Conservation (phyloP, 2,888 invertebrate genomes). For the Aproaerema taeniolella region DNA sequence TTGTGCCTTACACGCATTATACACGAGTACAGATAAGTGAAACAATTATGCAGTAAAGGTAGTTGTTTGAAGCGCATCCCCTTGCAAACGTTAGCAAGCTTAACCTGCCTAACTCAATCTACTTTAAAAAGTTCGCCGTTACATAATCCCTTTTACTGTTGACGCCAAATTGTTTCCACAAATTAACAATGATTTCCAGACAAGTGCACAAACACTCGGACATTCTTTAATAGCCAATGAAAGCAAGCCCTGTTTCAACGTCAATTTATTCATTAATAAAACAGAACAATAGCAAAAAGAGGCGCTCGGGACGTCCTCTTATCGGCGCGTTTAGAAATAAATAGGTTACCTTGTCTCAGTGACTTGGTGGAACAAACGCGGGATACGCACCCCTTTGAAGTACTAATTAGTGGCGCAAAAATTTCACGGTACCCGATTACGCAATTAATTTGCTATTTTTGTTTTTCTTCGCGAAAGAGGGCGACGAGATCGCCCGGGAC, state of each 20-base stretch:
- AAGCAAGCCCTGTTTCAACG: slow-evolving; percentile 10
- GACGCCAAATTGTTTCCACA: not conserved
- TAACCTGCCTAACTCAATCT: slow-evolving; percentile 15
- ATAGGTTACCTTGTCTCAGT: slow-evolving; percentile 34
- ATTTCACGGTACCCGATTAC: slow-evolving; percentile 61
- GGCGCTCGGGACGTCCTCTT: not conserved
- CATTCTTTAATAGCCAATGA: not conserved
- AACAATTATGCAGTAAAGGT: too few species aligned
- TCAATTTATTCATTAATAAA: slow-evolving; percentile 13
- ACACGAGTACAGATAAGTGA: too few species aligned
- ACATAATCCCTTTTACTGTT: slow-evolving; percentile 3
- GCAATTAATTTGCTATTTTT: slow-evolving; percentile 74
- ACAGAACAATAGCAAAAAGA: slow-evolving; percentile 6
- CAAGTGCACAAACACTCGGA: not conserved
- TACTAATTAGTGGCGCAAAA: slow-evolving; percentile 47
- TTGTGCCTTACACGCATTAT: too few species aligned
- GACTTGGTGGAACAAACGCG: slow-evolving; percentile 32
- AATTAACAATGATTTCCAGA: not conserved
- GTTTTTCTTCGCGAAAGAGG: slow-evolving; percentile 61
- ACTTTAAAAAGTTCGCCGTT: slow-evolving; percentile 4
- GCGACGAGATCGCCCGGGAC: slow-evolving; percentile 66
- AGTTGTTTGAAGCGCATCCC: too few species aligned
- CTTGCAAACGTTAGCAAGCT: too few species aligned
- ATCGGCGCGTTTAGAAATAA: slow-evolving; percentile 4
- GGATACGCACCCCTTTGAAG: slow-evolving; percentile 41